Base-by-base conservation (phyloP, 2,888 invertebrate genomes). In the Cybosia mesomella region DNA sequence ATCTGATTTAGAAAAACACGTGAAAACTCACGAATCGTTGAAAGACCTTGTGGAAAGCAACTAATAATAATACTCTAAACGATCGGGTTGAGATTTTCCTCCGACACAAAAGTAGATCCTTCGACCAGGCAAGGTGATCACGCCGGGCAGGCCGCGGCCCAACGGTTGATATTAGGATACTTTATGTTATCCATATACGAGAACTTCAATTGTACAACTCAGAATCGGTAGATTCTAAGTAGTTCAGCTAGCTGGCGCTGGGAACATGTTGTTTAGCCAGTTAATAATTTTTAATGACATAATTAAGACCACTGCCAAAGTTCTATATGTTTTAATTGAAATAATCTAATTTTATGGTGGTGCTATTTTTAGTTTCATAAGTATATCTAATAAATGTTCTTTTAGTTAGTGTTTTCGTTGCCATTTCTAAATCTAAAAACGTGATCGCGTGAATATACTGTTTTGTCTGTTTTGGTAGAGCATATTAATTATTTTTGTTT, bases 1-100 rank as follows among this genome's bases (percentile, higher is more conserved):
- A 73, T 71, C 64, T 3, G 89, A 89, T 54, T 83, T 89, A 22
- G 84, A 88, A 54, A 87, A 85, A 61, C 92, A 93, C 76, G 78
- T 78, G 70, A 85, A 86, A 55, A 83, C 76, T 68, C 87, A 88
- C 73, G 71, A 72, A 60, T 28, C 24, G 4, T 21, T n/a, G 0
- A 66, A 58, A 55, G 63, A 53, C 15, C 18, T 21, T 32, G 22
- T 1, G 21, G 39, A 61, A 18, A 43, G n/a, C 67, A 54, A 34
- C 18, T 18, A 21, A 21, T 24, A 54, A 54, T 22, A 55, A 15
- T 55, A 22, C 15, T 55, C 0, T 24, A 7, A 0, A n/a, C 0
- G 10, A 22, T 1, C 1, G 21, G 55, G 7, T 15, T 22, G 11
- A 13, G 28, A 28, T 28, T 28, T n/a, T n/a, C n/a, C n/a, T n/a